Percentiles rank a stretch among this genome's conserved stretches.
phyloP scores from a whole-genome alignment of 2,113 vertebrate genomes.

The Seriola quinqueradiata region DNA sequence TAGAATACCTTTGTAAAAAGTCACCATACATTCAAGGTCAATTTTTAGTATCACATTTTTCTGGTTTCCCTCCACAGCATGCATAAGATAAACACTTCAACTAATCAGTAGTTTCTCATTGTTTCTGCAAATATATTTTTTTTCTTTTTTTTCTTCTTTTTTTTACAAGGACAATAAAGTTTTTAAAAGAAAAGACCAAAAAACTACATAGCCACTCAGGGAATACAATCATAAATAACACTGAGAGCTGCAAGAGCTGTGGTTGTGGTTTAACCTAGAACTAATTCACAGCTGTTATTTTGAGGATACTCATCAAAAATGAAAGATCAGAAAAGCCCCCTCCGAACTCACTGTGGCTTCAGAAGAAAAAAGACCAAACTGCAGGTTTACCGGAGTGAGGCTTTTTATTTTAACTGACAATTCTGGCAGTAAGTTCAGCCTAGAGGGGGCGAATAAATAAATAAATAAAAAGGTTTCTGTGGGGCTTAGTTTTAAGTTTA shows the following conservation, averaged over 20 bases:
- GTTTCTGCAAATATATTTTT: slow-evolving; percentile 64
- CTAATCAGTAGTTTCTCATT: slow-evolving; percentile 74
- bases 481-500: slow-evolving; percentile 13
- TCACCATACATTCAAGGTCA: slow-evolving; percentile 89
- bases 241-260: slow-evolving; percentile 70
- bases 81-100: slow-evolving; percentile 84
- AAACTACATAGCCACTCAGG: slow-evolving; percentile 78
- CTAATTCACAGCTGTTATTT: slow-evolving; percentile 70
- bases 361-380: slow-evolving; percentile 37
- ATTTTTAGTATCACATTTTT: slow-evolving; percentile 84
- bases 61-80: slow-evolving; percentile 85
- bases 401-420: slow-evolving; percentile 36
- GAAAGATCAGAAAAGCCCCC: slow-evolving; percentile 9
- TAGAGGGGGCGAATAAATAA: background rate
- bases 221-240: slow-evolving; percentile 80
- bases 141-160: slow-evolving; percentile 28
- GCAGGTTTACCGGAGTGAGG: slow-evolving; percentile 10
- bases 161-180: slow-evolving; percentile 74
- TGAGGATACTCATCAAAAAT: slow-evolving; percentile 49
- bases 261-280: slow-evolving; percentile 58
- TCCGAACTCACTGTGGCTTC: slow-evolving; percentile 32
- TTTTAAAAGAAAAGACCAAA: slow-evolving; percentile 71
- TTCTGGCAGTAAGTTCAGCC: slow-evolving; percentile 40
- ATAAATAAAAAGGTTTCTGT: background rate
- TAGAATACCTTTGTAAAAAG: slow-evolving; percentile 87